These are phyloP conservation scores for Tragelaphus imberbis DNA, from an alignment of 2,113 vertebrate genomes.

Conservation along the genomic window DNA sequence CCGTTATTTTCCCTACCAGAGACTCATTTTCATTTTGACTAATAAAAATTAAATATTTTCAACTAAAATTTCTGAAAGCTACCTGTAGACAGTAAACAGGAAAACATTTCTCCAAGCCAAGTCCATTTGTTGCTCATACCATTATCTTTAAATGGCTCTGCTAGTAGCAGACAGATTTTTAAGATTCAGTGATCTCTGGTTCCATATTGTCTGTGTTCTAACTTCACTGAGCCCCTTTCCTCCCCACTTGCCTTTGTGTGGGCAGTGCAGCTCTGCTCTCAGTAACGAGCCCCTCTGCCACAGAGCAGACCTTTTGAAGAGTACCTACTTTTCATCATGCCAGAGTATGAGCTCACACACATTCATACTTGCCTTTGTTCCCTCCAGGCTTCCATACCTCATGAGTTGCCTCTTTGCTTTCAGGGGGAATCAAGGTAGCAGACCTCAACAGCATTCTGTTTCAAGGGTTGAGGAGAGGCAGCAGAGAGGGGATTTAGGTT, in stretches of 20 bases:
- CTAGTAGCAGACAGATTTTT: constrained; percentile 32
- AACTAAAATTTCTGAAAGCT: constrained; percentile 40
- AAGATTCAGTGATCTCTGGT: constrained; percentile 67
- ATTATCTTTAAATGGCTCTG: constrained; percentile 45
- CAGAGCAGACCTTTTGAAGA: constrained; percentile 78
- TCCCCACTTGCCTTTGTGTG: constrained; percentile 77
- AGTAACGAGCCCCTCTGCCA: constrained; percentile 81
- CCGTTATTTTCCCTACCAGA: background rate
- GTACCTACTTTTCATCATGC: constrained; percentile 77
- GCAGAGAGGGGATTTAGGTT: constrained; percentile 64
- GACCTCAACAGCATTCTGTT: constrained; percentile 68
- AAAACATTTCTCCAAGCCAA: background rate
- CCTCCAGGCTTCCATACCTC: constrained; percentile 71
- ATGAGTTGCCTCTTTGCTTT: constrained; percentile 74
- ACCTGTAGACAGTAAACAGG: constrained; percentile 39
- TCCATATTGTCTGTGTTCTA: constrained; percentile 54
- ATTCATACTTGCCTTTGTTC: constrained; percentile 70
- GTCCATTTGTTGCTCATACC: background rate
- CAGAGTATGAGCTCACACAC: constrained; percentile 73
- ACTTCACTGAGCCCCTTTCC: constrained; percentile 74
- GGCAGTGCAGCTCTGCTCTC: constrained; percentile 78
- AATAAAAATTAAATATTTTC: background rate
- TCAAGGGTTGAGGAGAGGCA: constrained; percentile 64
- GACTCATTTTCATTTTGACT: constrained; percentile 17
- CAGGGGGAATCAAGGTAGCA: constrained; percentile 70